A percentile compares a stretch with the other conserved stretches of the same genome.
These are phyloP conservation scores for Dicyrtoma fusca DNA, from an alignment of 2,888 invertebrate genomes.

Conservation along the genomic window DNA sequence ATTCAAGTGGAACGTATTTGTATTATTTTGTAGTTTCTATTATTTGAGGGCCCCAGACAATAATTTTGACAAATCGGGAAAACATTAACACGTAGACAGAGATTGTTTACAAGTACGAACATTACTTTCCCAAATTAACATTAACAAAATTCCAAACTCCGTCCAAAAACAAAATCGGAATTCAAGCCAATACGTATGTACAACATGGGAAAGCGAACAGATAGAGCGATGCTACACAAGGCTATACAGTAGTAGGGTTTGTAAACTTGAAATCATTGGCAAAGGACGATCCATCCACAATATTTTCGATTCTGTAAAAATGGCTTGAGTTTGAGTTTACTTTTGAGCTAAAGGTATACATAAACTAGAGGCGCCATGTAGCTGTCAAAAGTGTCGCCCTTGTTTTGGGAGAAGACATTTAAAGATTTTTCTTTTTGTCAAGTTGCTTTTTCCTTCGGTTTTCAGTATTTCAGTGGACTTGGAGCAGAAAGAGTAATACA, in stretches of 20 bases:
- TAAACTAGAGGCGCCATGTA: constrained; percentile 45
- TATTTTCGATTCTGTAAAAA: background rate
- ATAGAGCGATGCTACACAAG: background rate
- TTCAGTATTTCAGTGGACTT: constrained; percentile 6
- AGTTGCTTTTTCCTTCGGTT: constrained; percentile 4
- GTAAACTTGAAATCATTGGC: constrained; percentile 11
- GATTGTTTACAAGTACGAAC: too few species aligned
- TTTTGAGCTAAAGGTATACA: background rate
- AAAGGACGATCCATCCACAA: background rate
- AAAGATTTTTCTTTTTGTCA: constrained; percentile 15
- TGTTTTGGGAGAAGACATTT: constrained; percentile 39
- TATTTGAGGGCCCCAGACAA: background rate
- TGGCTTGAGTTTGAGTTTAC: constrained; percentile 4
- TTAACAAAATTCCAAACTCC: background rate
- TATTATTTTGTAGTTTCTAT: too few species aligned
- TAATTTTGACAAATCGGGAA: constrained; percentile 26
- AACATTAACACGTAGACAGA: constrained; percentile 38
- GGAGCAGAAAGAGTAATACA: too few species aligned
- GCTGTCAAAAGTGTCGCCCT: constrained; percentile 55
- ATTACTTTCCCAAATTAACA: too few species aligned
- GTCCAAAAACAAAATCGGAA: background rate
- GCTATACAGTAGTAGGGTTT: background rate
- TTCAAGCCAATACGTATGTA: background rate
- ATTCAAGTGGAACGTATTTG: too few species aligned
- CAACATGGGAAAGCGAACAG: background rate